phyloP scores from a whole-genome alignment of 53 echinoderm and acorn worm species.

The Glandiceps talaboti region DNA sequence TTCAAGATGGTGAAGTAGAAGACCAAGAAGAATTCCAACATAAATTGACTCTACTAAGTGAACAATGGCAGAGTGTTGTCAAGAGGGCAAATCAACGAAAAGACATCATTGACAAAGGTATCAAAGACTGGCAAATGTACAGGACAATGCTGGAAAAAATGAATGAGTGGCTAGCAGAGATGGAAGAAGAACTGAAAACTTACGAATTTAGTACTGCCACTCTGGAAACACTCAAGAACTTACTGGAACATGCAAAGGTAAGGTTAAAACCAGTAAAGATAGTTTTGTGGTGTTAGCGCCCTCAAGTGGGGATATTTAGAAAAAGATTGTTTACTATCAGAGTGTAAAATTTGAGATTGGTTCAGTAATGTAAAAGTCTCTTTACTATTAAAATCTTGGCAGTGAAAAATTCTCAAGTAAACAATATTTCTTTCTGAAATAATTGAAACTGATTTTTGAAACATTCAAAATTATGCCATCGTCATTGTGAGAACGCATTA shows the following conservation, averaged over 20 bases:
- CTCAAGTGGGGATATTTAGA: too few relatives aligned
- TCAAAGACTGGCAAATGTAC: conserved; percentile 91
- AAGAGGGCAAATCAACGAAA: conserved; percentile 72
- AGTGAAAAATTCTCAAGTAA: too few relatives aligned
- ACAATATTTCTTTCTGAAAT: too few relatives aligned
- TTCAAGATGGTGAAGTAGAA: conserved; percentile 84
- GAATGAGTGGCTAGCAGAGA: conserved; percentile 67
- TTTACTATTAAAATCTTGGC: too few relatives aligned
- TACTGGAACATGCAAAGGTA: conserved; percentile 81
- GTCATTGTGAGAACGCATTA: too few relatives aligned
- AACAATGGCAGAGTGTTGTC: conserved; percentile 99
- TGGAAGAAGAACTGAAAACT: conserved; percentile 49
- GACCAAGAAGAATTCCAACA: conserved; percentile 91
- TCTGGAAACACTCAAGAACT: conserved; percentile 54
- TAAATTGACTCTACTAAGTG: conserved; percentile 77
- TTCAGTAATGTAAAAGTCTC: too few relatives aligned
- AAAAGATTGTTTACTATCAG: too few relatives aligned
- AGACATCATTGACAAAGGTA: conserved; percentile 86
- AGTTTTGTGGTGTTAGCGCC: too few relatives aligned
- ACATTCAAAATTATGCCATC: too few relatives aligned
- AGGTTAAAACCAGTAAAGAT: too few relatives aligned
- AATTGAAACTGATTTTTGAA: too few relatives aligned
- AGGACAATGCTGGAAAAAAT: conserved; percentile 67
- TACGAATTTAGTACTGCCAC: conserved; percentile 65
- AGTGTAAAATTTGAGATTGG: too few relatives aligned